Evolutionary conservation across 2,113 vertebrate genomes (phyloP), one percentile per base, ranked within the genome.

Genomic region (Ranitomeya variabilis): DNA sequence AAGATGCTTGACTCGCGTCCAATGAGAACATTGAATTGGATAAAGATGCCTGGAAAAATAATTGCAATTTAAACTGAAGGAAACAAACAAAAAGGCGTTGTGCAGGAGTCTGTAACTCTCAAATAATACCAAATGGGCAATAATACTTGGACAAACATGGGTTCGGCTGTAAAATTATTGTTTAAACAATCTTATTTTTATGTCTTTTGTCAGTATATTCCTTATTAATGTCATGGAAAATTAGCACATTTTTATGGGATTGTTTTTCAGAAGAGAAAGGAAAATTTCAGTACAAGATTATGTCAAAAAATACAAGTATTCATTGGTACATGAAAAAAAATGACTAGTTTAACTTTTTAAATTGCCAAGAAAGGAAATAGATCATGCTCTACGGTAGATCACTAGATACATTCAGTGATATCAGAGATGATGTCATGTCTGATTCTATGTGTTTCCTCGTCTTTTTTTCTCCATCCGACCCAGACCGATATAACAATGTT

Each of bases 21-120:
- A 87, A 87, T 89, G 81, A 78, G 87, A 89, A 89, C 87, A 89
- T 71, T 89, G 81, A 89, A 89, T 89, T 89, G 87, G 87, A 89
- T 89, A 89, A 89, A 89, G 87, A 89, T 89, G 87, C 81, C 77
- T 84, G 71, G 57, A 74, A 80, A 84, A 78, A 83, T 88, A 77
- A 76, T 83, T 76, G 69, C 80, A 88, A 88, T 74, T 74, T 83
- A 82, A 71, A 83, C 52, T 62, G 80, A 23, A 79, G 55, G 52
- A 74, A 45, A 88, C 80, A 84, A 83, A 77, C 71, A 84, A 57
- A 74, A 60, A 83, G 87, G 73, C 52, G 69, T 76, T 67, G 71
- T 84, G 73, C 52, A 16, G 14, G 54, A 60, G n/a, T 23, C 15
- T 52, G 16, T 83, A 64, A 54, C 31, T 77, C 26, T 76, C 6